Base-by-base conservation (phyloP, 1,140 invertebrate species). In the Drosophila leontia region DNA sequence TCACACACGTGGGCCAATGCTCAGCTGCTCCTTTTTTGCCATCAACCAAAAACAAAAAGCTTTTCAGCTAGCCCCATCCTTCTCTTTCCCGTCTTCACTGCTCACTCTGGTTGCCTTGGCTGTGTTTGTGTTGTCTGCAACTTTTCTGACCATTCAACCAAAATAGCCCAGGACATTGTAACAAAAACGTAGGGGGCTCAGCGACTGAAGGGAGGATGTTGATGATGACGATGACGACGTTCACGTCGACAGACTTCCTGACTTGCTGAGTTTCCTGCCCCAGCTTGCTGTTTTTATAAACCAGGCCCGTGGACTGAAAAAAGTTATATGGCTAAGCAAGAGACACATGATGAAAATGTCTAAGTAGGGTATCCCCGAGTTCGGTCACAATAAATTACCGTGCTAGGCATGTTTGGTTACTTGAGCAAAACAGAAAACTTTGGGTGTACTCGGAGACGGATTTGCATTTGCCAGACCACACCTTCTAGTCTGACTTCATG, bases 131-230 rank as follows among this genome's bases (percentile, higher is more conserved):
- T 75, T 81, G 78, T 57, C 78, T 77, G 64, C 62, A 82, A 82
- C 82, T 85, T 85, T 76, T 82, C 62, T 87, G 70, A 82, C 83
- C 83, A 85, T 87, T 85, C 75, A 76, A 79, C 69, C 61, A 75
- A 82, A 87, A 85, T 67, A 71, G 83, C 82, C 75, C 53, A 58
- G 78, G 51, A 86, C 78, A 70, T 81, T 84, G 62, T 86, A 67
- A 65, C 72, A 78, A 84, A 84, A 81, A 85, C 63, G 71, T 77
- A 55, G 62, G 62, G 75, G 35, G n/a, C 19, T n/a, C 55, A 63
- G 62, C 34, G 55, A 44, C 56, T 19, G 26, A n/a, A 61, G 61
- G 65, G 61, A 37, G 50, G 65, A 67, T 48, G 65, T 48, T 68
- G 60, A 50, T 48, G 57, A 64, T 34, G 61, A 64, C 58, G 61